phyloP scores from a whole-genome alignment of 2,113 vertebrate species.

The Hippocampus abdominalis region DNA sequence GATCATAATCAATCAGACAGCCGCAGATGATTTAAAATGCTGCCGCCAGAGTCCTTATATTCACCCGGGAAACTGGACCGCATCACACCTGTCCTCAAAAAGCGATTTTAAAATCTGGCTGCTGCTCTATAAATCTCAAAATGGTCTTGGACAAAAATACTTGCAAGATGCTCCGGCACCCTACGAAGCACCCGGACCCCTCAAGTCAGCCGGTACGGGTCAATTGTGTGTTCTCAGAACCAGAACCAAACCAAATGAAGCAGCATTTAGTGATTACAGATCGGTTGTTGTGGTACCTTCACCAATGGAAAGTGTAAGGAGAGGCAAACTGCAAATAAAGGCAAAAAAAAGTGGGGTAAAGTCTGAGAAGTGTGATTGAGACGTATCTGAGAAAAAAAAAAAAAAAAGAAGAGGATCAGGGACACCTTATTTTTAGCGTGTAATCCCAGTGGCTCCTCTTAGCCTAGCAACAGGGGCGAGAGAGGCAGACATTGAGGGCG shows the following conservation, averaged over 20 bases:
- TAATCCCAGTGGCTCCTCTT: slow-evolving; percentile 68
- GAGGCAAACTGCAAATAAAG: background rate
- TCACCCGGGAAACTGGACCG: too few species aligned
- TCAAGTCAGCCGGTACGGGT: too few species aligned
- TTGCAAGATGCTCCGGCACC: too few species aligned
- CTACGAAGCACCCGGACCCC: background rate
- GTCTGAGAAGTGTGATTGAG: slow-evolving; percentile 39
- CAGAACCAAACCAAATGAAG: background rate
- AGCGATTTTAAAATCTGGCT: too few species aligned
- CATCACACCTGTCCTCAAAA: too few species aligned
- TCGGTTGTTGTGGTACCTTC: background rate
- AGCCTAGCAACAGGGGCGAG: slow-evolving; percentile 71
- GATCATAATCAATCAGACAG: too few species aligned
- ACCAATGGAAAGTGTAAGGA: background rate
- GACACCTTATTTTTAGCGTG: slow-evolving; percentile 78
- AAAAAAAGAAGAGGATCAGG: slow-evolving; percentile 64
- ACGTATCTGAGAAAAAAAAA: slow-evolving; percentile 58
- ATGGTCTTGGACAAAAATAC: too few species aligned
- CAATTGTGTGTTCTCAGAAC: too few species aligned
- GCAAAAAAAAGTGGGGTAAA: slow-evolving; percentile 15
- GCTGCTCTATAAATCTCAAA: too few species aligned
- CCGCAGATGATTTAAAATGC: too few species aligned
- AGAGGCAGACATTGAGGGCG: slow-evolving; percentile 40
- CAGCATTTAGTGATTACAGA: background rate
- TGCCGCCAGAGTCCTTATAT: too few species aligned